Base-by-base conservation (phyloP, 92 coral and sea anemone genomes). In the Phenganax subtilis region DNA sequence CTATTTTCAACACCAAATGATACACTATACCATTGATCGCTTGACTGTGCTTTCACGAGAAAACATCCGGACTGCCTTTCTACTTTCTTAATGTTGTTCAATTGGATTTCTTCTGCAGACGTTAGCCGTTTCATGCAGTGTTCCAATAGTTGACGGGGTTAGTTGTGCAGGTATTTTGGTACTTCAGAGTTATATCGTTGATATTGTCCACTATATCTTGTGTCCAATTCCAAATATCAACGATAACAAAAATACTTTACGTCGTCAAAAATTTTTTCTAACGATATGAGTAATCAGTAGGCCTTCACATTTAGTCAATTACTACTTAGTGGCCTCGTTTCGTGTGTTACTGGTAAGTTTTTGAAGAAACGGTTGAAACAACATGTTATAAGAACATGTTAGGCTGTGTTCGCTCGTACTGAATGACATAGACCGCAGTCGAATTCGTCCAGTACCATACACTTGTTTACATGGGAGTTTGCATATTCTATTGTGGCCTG, bases 91-190 rank as follows among this genome's bases (percentile, higher is more conserved):
- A 85, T 86, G 54, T 75, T 51, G 28, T 63, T 61, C 16, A 55
- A 64, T 31, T 27, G 54, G 55, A 86, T 75, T 52, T 86, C 85
- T 3, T 27, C 53, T 9, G 86, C 81, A 6, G 60, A 71, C 14
- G 75, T 62, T 47, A 86, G 66, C 27, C 80, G 77, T 25, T 28
- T 29, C 85, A 64, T 75, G 74, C 88, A 86, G 78, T 82, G 86
- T 25, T 59, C 57, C 0, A 85, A 62, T 51, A 72, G 80, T 59
- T 66, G 37, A 20, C 88, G 55, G 15, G 88, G 88, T 31, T 85
- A 72, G 71, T 85, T 60, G 59, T 85, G 75, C 73, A 85, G 55
- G 15, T 80, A 85, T 37, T 79, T 70, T 85, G 84, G 83, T 29
- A 80, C 57, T 6, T 53, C 11, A 10, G 37, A 16, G 53, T 57